Base-by-base conservation (phyloP, 2,888 invertebrate genomes). In the Hedychridium roseum region DNA sequence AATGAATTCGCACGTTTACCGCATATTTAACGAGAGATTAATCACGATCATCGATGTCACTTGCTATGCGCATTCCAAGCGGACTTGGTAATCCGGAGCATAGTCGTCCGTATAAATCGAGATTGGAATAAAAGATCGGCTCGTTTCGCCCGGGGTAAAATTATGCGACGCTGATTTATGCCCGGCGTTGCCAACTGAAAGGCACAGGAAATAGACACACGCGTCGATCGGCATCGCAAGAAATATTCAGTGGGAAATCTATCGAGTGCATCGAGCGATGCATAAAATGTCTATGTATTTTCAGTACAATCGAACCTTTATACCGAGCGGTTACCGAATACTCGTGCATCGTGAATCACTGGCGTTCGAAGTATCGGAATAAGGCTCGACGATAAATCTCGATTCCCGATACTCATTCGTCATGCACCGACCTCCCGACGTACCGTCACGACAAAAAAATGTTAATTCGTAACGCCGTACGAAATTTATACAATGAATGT, bases 1-100 rank as follows among this genome's bases (percentile, higher is more conserved):
- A 46, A 50, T 23, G 23, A 16, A 48, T 32, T 12, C 11, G 18
- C 16, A 30, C 43, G 45, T 9, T 5, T 31, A 0, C 14, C 28
- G 54, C 44, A 58, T 58, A 15, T 36, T 38, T 54, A 48, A 58
- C 26, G 18, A 9, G 12, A 6, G 36, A 51, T 58, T 58, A 54
- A 58, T 54, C 58, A 40, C 12, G 15, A 9, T 26, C 23, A 30
- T 23, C 34, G 42, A 20, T 28, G 15, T 12, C 11, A 11, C 27
- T 48, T 34, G 28, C 41, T 32, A 54, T 40, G 34, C 15, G 50
- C 48, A 58, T 58, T 54, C 48, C 39, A 36, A 17, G 9, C 21
- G 16, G 38, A 43, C 41, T 48, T 14, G 39, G 34, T 34, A 48
- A 55, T 45, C 51, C 27, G 11, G 36, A 38, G 38, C 41, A 45